A percentile compares a stretch with the other conserved stretches of the same genome.
phyloP scores from a whole-genome alignment of 2,888 invertebrate genomes.

The Acanthopleura granulata region DNA sequence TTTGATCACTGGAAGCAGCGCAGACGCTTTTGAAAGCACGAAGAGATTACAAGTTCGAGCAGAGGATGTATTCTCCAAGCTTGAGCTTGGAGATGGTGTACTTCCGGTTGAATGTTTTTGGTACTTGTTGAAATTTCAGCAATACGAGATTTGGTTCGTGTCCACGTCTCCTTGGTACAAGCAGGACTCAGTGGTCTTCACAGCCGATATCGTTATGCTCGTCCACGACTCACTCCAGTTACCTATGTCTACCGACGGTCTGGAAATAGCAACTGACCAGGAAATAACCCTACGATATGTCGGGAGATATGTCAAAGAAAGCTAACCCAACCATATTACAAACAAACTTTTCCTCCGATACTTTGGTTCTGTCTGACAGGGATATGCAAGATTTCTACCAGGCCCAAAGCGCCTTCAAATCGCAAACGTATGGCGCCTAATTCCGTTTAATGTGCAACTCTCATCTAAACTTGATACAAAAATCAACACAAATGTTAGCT shows the following conservation, averaged over 20 bases:
- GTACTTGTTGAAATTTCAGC: neutral
- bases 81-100: neutral
- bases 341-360: neutral
- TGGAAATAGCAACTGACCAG: neutral
- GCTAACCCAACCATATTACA: neutral
- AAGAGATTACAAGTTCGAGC: neutral
- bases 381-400: neutral
- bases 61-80: neutral
- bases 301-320: neutral
- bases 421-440: neutral
- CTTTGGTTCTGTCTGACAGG: neutral
- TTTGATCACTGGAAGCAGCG: neutral
- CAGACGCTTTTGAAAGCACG: neutral
- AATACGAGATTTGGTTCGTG: neutral
- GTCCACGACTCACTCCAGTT: neutral
- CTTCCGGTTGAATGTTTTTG: neutral
- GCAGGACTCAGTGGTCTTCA: neutral
- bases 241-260: neutral
- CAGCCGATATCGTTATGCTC: neutral
- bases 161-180: neutral
- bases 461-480: neutral
- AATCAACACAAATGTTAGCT: neutral
- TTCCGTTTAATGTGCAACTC: neutral
- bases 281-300: neutral
- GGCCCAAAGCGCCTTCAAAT: neutral